phyloP scores from a whole-genome alignment of 2,888 invertebrate species.

The Leptopilina drosophilae region DNA sequence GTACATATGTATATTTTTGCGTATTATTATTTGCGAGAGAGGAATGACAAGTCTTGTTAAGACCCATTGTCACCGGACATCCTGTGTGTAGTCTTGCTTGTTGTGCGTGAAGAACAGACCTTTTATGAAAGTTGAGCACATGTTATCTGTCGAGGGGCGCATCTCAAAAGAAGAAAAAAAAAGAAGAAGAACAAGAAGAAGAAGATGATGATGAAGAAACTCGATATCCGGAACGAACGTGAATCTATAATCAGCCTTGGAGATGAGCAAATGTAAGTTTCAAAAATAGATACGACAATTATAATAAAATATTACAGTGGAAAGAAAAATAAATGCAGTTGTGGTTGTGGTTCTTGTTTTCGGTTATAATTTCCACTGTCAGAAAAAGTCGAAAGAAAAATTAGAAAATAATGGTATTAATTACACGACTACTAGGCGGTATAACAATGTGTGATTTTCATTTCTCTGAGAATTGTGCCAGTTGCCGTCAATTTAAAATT shows the following conservation, averaged over 20 bases:
- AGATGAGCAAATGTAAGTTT: conserved; percentile 3
- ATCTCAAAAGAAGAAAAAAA: conserved; percentile 15
- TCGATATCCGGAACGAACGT: conserved; percentile 29
- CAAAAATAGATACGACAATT: not conserved
- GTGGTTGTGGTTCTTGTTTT: no score
- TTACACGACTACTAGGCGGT: not conserved
- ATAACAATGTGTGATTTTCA: conserved; percentile 33
- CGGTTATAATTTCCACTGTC: no score
- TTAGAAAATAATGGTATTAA: not conserved
- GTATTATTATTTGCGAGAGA: no score
- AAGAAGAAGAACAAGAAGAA: not conserved
- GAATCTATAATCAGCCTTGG: conserved; percentile 40
- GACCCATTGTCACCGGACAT: conserved; percentile 55
- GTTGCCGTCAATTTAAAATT: conserved; percentile 20
- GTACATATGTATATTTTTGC: no score
- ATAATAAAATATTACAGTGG: no score
- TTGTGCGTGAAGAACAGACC: conserved; percentile 51
- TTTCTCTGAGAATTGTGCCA: conserved; percentile 26
- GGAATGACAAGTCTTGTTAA: no score
- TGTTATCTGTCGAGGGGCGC: conserved; percentile 33
- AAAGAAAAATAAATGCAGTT: not conserved
- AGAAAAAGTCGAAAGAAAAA: not conserved
- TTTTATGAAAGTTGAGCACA: conserved; percentile 55
- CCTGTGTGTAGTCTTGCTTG: conserved; percentile 54
- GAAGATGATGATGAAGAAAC: conserved; percentile 23